A percentile compares a stretch with the other conserved stretches of the same genome.
phyloP scores from a whole-genome alignment of 1,140 invertebrate species.

The Melanaphis sacchari region DNA sequence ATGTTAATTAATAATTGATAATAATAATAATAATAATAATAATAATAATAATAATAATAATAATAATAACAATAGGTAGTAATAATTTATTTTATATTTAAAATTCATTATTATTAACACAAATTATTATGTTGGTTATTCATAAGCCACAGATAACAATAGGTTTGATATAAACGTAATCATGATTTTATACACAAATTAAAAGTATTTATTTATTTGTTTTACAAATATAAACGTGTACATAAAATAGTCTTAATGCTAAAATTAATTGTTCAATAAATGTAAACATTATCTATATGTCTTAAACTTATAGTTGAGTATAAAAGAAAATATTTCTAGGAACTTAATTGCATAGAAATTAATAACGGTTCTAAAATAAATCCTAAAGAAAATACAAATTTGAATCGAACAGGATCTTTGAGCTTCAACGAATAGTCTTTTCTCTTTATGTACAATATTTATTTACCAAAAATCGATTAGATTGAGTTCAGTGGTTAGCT shows the following conservation, averaged over 20 bases:
- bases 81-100: background rate
- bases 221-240: background rate
- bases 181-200: background rate
- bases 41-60: background rate
- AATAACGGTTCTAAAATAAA: slow-evolving; percentile 21
- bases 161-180: background rate
- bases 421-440: slow-evolving; percentile 42
- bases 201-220: background rate
- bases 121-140: background rate
- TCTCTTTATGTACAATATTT: slow-evolving; percentile 49
- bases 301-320: background rate
- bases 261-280: background rate
- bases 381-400: slow-evolving; percentile 18
- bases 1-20: background rate
- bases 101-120: background rate
- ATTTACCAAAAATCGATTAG: background rate
- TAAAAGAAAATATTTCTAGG: background rate
- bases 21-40: background rate
- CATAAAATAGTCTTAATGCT: slow-evolving; percentile 15
- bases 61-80: no score
- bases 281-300: background rate
- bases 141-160: background rate
- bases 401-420: slow-evolving; percentile 30
- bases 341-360: background rate
- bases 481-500: background rate